A percentile compares a stretch with the other conserved stretches of the same genome.
These are phyloP conservation scores for Perithous albicinctus DNA, from an alignment of 2,888 invertebrate species.

Conservation along the genomic window DNA sequence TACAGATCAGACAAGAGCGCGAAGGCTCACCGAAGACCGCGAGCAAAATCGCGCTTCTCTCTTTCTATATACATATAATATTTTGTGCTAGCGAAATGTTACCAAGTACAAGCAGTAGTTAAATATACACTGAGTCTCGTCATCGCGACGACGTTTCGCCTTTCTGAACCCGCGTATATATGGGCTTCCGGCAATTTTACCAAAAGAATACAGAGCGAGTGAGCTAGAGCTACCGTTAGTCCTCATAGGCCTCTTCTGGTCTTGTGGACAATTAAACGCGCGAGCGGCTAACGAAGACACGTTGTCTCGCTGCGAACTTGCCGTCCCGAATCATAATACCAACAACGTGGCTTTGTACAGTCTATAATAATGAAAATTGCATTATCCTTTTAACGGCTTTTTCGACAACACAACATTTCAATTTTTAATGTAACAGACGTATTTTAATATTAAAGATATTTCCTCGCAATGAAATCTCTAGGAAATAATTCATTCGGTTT, in stretches of 20 bases:
- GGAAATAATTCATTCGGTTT: too few species aligned
- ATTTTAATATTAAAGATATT: neutral
- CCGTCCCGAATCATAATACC: conserved; percentile 44
- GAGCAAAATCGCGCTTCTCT: conserved; percentile 31
- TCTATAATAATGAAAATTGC: neutral
- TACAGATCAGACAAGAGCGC: conserved; percentile 36
- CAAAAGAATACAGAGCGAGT: conserved; percentile 51
- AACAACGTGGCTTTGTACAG: neutral
- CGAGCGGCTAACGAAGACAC: conserved; percentile 51
- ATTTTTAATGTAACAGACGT: neutral
- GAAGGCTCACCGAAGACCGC: conserved; percentile 49
- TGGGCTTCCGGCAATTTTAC: conserved; percentile 69
- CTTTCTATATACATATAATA: conserved; percentile 30
- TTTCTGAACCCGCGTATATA: conserved; percentile 14
- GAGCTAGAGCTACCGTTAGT: conserved; percentile 52
- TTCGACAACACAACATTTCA: neutral
- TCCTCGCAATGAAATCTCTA: too few species aligned
- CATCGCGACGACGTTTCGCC: conserved; percentile 46
- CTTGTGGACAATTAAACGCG: conserved; percentile 62
- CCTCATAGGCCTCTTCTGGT: conserved; percentile 26
- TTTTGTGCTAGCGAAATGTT: conserved; percentile 20
- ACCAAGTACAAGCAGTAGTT: conserved; percentile 1
- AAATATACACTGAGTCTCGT: conserved; percentile 30
- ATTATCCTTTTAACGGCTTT: neutral
- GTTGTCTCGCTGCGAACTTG: conserved; percentile 45